phyloP scores from a whole-genome alignment of 1,140 invertebrate species.

The Euschistus heros region DNA sequence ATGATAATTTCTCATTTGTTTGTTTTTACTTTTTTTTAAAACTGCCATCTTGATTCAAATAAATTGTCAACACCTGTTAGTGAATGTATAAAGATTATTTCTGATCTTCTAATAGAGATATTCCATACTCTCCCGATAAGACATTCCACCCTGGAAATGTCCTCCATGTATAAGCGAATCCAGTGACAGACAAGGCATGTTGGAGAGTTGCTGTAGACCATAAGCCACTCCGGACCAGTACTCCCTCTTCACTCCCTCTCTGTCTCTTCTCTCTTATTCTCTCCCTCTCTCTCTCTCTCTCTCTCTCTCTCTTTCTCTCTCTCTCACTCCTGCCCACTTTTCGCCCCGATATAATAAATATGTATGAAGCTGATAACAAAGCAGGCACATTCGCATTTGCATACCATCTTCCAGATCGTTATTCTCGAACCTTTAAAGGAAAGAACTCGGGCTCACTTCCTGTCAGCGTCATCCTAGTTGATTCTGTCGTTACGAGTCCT shows the following conservation, averaged over 20 bases:
- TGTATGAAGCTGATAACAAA: constrained; percentile 10
- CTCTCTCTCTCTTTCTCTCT: background rate
- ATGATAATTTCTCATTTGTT: too few relatives aligned
- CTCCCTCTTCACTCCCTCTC: background rate
- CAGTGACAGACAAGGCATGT: too few relatives aligned
- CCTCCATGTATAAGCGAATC: too few relatives aligned
- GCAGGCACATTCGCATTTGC: constrained; percentile 6
- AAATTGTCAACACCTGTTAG: too few relatives aligned
- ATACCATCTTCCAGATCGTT: constrained; percentile 9
- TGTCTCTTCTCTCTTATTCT: background rate
- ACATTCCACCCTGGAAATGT: too few relatives aligned
- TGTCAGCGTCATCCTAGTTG: background rate
- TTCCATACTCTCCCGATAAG: too few relatives aligned
- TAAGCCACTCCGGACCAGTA: background rate
- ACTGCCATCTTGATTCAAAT: too few relatives aligned
- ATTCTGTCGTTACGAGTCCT: too few relatives aligned
- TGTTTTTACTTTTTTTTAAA: too few relatives aligned
- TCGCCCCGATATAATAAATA: constrained; percentile 8
- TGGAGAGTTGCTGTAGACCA: too few relatives aligned
- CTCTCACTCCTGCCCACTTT: constrained; percentile 6
- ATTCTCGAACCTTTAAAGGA: constrained; percentile 7
- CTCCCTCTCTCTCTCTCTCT: background rate
- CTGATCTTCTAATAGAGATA: too few relatives aligned
- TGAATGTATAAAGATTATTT: too few relatives aligned
- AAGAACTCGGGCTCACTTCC: constrained; percentile 7